These are phyloP conservation scores for Allacma fusca DNA, from an alignment of 2,888 invertebrate genomes.

Conservation along the genomic window DNA sequence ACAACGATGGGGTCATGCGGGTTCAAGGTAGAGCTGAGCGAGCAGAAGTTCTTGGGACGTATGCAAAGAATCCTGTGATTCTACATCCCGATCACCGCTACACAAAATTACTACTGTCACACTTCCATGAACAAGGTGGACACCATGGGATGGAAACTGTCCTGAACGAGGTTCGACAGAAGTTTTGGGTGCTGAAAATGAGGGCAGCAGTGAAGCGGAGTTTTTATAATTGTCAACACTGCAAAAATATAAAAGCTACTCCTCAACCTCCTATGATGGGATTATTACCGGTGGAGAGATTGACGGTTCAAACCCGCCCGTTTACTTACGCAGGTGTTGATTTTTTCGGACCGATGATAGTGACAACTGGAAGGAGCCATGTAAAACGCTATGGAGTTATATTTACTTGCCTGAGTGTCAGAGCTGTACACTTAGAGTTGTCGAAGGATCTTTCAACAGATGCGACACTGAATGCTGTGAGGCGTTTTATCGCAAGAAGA, in stretches of 20 bases:
- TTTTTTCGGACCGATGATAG: slow-evolving; percentile 48
- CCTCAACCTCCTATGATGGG: slow-evolving; percentile 43
- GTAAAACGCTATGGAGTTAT: slow-evolving; percentile 52
- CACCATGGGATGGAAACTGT: slow-evolving; percentile 42
- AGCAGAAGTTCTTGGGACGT: background rate
- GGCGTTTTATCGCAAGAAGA: slow-evolving; percentile 63
- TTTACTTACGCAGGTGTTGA: slow-evolving; percentile 45
- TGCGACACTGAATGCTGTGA: slow-evolving; percentile 62
- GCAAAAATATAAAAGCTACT: slow-evolving; percentile 25
- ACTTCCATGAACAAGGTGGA: background rate
- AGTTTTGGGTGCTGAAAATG: no score
- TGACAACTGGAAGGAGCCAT: slow-evolving; percentile 34
- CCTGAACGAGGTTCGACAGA: slow-evolving; percentile 23
- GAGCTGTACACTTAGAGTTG: slow-evolving; percentile 64
- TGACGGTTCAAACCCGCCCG: slow-evolving; percentile 22
- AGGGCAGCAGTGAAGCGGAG: slow-evolving; percentile 32
- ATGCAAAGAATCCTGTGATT: slow-evolving; percentile 14
- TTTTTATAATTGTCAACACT: slow-evolving; percentile 32
- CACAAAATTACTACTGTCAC: background rate
- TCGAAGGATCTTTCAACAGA: slow-evolving; percentile 61
- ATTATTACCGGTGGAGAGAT: slow-evolving; percentile 29
- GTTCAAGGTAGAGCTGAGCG: background rate
- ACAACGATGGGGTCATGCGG: background rate
- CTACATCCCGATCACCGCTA: background rate
- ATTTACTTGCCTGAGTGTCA: slow-evolving; percentile 64